Base-by-base conservation (phyloP, 1,140 invertebrate genomes). In the Pseudomyrmex sp. region DNA sequence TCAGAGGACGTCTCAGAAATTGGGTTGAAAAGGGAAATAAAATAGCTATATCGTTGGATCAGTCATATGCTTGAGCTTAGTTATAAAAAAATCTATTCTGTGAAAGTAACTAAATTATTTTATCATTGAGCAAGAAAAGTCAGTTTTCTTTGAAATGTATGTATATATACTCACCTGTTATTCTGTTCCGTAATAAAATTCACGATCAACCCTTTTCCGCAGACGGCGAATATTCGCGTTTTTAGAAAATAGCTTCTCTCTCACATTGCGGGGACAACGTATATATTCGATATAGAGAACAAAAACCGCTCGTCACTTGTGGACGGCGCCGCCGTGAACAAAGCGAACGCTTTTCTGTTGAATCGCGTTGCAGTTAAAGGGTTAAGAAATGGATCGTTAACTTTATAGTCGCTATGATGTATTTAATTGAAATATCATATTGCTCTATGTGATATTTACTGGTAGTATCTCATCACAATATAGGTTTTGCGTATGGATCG, bases 11-110 rank as follows among this genome's bases (percentile, higher is more conserved):
- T 80, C 94, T 98, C 90, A 97, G 97, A 95, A 97, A 97, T 91
- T 97, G 97, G 96, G 97, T 97, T 1, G 97, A 97, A 79, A 97
- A 97, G 80, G 97, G 97, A 8, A 97, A 96, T 90, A 97, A 97
- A 89, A 93, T 95, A 82, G 93, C 95, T 63, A 92, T 95, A 77
- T 95, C 95, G n/a, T 89, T 95, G 48, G 95, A 95, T 88, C 95
- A 95, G 74, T 95, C 94, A 8, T 95, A 94, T 75, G 94, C 93
- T 73, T 94, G 88, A 91, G 91, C 52, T 74, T 76, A 54, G 52
- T 86, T 56, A 35, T 35, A 35, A 35, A 35, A 35, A 35, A 35
- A 35, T 35, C 35, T 0, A 35, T 3, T 35, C 3, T 75, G 63
- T 80, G 89, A 88, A 88, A 88, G 80, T 85, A 87, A 63, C 69